Percentiles rank a stretch among this genome's conserved stretches.
phyloP scores from a whole-genome alignment of 1,140 invertebrate species.

The Zaprionus gabonicus region DNA sequence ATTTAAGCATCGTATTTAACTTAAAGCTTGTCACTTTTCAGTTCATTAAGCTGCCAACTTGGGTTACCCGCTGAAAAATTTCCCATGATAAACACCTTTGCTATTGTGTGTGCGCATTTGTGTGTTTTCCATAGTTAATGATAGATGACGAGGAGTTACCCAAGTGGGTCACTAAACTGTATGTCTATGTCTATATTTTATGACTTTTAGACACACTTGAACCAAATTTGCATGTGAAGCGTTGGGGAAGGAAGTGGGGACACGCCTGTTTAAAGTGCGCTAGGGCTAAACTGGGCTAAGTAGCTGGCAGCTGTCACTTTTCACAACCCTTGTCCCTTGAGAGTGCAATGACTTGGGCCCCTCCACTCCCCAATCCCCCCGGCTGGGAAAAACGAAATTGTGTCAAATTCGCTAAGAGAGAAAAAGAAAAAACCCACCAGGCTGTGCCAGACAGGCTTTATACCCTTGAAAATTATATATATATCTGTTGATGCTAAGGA shows the following conservation, averaged over 20 bases:
- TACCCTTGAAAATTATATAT: not conserved
- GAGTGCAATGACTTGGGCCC: conserved; percentile 68
- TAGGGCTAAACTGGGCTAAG: conserved; percentile 65
- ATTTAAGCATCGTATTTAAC: not conserved
- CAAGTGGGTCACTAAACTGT: conserved; percentile 43
- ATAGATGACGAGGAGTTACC: conserved; percentile 20
- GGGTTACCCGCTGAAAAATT: not conserved
- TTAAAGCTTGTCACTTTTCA: conserved; percentile 1
- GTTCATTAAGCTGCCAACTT: conserved; percentile 1
- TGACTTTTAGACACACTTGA: conserved; percentile 48
- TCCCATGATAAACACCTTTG: conserved; percentile 5
- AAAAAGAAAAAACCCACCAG: not conserved
- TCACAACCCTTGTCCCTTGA: conserved; percentile 46
- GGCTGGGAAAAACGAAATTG: conserved; percentile 48
- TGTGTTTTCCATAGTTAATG: conserved; percentile 10
- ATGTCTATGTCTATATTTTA: conserved; percentile 21
- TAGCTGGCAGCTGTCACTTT: conserved; percentile 59
- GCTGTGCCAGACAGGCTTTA: not conserved
- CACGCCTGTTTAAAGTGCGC: conserved; percentile 24
- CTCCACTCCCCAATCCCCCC: not conserved
- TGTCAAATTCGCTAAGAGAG: conserved; percentile 58
- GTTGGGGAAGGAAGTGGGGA: not conserved
- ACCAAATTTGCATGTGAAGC: conserved; percentile 42
- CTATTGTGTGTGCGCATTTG: not conserved
- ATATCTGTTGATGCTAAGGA: not conserved